phyloP scores from a whole-genome alignment of 2,888 invertebrate species.

The Julus scanicus region DNA sequence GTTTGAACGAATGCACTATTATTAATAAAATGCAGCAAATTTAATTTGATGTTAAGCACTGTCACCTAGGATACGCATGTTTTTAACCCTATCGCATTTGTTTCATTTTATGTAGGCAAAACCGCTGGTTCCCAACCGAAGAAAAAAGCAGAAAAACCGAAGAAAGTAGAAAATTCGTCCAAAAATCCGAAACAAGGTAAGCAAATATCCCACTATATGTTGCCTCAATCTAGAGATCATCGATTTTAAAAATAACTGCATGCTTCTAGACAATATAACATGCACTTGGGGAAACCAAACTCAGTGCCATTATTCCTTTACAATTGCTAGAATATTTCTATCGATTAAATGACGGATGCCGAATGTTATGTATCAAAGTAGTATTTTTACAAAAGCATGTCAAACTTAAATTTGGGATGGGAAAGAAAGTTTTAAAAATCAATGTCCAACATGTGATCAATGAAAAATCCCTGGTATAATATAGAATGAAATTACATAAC shows the following conservation, averaged over 20 bases:
- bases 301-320: neutral
- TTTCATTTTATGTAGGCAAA: neutral
- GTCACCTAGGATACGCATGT: too few relatives aligned
- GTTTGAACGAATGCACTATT: too few relatives aligned
- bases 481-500: too few relatives aligned
- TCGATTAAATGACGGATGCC: constrained; percentile 23
- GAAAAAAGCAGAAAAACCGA: constrained; percentile 9
- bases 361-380: neutral
- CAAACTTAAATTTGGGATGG: neutral
- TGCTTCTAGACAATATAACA: neutral
- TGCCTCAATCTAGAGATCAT: neutral
- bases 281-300: constrained; percentile 30
- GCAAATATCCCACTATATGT: constrained; percentile 29
- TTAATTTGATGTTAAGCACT: too few relatives aligned
- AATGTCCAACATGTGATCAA: neutral
- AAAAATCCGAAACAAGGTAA: constrained; percentile 43
- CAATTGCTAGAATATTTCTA: constrained; percentile 34
- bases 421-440: neutral
- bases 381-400: neutral
- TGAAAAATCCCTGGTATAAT: neutral
- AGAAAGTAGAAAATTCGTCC: constrained; percentile 15
- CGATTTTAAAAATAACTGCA: constrained; percentile 34
- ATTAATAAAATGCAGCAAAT: too few relatives aligned
- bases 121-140: neutral
- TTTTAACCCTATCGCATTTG: neutral